Percentiles rank a stretch among this genome's conserved stretches.
Evolutionary conservation across 2,797 vertebrate species (phyloP).

Genomic region (Zenarchopterus dispar): DNA sequence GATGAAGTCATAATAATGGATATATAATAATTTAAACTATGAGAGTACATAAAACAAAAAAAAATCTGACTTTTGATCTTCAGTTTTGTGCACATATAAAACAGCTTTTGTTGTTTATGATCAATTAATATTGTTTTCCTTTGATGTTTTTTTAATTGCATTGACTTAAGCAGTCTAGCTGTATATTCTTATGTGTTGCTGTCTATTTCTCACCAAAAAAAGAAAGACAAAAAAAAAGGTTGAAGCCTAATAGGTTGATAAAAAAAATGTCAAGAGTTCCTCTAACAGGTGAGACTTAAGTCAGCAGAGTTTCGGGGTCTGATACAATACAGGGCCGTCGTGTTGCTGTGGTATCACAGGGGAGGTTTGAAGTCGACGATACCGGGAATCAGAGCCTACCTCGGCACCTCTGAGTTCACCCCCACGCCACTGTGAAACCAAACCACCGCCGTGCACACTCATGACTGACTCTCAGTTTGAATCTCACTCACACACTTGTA

Average conservation of each 20-base stretch:
- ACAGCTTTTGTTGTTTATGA: too few relatives aligned
- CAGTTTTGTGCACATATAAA: too few relatives aligned
- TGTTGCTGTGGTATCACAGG: constrained; percentile 76
- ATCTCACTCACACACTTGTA: constrained; percentile 66
- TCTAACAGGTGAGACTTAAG: constrained; percentile 40
- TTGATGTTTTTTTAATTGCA: too few relatives aligned
- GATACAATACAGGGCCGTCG: constrained; percentile 74
- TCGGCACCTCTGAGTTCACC: constrained; percentile 48
- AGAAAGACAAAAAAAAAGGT: neutral
- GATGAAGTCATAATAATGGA: too few relatives aligned
- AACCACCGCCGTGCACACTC: constrained; percentile 77
- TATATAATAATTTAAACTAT: too few relatives aligned
- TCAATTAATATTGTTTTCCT: too few relatives aligned
- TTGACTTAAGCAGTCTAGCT: neutral
- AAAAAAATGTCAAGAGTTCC: constrained; percentile 59
- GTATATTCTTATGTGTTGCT: neutral
- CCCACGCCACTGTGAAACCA: constrained; percentile 75
- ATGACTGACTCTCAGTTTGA: constrained; percentile 84
- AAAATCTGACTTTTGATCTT: too few relatives aligned
- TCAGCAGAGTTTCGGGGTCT: constrained; percentile 64
- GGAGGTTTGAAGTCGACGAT: constrained; percentile 73
- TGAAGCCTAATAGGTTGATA: constrained; percentile 16
- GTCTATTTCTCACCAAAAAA: constrained; percentile 3
- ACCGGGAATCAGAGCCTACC: constrained; percentile 69
- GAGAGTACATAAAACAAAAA: too few relatives aligned